Conservation (phyloP, 2,888 invertebrate genomes). For the Nemurella pictetii region DNA sequence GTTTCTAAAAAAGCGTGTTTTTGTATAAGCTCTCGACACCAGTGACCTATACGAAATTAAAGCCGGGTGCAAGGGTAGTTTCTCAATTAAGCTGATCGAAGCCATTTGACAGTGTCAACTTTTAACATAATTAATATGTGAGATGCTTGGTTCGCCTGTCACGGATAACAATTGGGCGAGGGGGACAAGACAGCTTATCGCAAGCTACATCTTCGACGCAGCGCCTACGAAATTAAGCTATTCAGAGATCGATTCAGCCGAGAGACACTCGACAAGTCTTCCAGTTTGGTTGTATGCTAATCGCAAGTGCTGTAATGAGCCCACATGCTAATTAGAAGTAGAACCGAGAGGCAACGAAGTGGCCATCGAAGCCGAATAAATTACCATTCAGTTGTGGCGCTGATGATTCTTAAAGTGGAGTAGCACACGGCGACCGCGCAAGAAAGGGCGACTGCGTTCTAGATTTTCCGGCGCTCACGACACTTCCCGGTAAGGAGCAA, state of each 20-base stretch:
- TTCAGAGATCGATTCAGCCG: neutral
- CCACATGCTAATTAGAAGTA: neutral
- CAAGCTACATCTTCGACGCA: neutral
- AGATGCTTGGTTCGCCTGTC: neutral
- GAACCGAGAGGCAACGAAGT: neutral
- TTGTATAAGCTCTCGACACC: neutral
- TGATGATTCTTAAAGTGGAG: neutral
- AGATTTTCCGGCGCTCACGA: neutral
- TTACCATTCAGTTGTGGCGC: neutral
- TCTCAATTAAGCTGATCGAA: neutral
- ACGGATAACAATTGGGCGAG: neutral
- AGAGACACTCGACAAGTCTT: neutral
- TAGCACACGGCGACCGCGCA: neutral
- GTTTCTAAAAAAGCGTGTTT: neutral
- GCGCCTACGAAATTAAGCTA: neutral
- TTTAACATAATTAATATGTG: neutral
- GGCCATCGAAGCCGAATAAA: neutral
- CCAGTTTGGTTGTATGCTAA: neutral
- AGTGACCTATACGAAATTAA: neutral
- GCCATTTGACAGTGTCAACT: neutral
- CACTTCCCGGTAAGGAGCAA: neutral
- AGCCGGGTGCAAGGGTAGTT: neutral
- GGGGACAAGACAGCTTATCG: too few species aligned
- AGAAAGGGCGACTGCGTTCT: neutral
- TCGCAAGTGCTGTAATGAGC: neutral